phyloP scores from a whole-genome alignment of 1,140 invertebrate species.

The Drosophila tsacasi region DNA sequence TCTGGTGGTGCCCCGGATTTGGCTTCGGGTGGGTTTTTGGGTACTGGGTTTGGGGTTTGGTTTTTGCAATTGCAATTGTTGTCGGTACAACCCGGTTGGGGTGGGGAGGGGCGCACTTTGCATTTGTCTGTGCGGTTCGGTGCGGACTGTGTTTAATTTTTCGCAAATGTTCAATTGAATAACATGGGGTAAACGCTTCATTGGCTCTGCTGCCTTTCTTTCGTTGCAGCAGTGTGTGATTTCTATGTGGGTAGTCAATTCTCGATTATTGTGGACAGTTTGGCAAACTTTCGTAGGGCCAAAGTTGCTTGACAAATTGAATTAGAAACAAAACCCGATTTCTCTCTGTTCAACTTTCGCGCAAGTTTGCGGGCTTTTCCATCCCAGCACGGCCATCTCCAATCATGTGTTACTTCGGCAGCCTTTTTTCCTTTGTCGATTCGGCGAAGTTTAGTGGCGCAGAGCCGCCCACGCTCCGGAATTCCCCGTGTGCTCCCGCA shows the following conservation, averaged over 20 bases:
- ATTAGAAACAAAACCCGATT: constrained; percentile 46
- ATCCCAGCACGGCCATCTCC: constrained; percentile 18
- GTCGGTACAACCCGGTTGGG: constrained; percentile 14
- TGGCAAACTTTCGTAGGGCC: constrained; percentile 14
- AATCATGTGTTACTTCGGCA: constrained; percentile 51
- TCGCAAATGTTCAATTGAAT: constrained; percentile 78
- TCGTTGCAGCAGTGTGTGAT: constrained; percentile 28
- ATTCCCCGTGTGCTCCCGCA: neutral
- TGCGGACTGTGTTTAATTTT: constrained; percentile 71
- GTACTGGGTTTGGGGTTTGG: constrained; percentile 8
- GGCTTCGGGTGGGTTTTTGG: neutral
- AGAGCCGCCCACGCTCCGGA: constrained; percentile 30
- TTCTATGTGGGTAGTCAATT: constrained; percentile 45
- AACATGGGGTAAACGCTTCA: constrained; percentile 64
- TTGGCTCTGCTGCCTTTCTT: constrained; percentile 30
- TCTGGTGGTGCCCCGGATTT: neutral
- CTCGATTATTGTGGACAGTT: constrained; percentile 43
- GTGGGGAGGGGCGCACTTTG: constrained; percentile 37
- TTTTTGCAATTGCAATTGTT: constrained; percentile 62
- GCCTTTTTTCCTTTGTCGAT: constrained; percentile 41
- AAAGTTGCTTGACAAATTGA: constrained; percentile 49
- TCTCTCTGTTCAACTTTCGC: constrained; percentile 27
- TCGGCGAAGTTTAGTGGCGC: constrained; percentile 60
- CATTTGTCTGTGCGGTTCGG: constrained; percentile 50
- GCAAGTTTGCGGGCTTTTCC: constrained; percentile 21